Base-by-base conservation (phyloP, 2,888 invertebrate genomes). In the Escarpia spicata region DNA sequence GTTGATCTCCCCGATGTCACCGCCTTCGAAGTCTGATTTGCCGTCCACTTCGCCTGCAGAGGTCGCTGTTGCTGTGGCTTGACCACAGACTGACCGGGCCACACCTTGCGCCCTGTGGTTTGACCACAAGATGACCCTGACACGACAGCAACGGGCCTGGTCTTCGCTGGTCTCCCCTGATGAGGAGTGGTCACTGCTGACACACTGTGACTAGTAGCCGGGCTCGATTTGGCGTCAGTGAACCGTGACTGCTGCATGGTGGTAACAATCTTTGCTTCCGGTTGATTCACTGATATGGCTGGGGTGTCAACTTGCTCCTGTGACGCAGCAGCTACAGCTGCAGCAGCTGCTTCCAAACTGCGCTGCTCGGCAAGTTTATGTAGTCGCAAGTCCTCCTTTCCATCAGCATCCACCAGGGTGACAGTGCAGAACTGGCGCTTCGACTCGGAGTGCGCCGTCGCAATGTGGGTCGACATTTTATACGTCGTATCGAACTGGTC, bases 381-480 rank as follows among this genome's bases (percentile, higher is more conserved):
- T n/a, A 75, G 75, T 75, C 75, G 26, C 6, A n/a, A 6, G 75
- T 75, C 44, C 19, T 91, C 37, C 91, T 26, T 26, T 3, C 91
- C 91, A 6, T 91, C 91, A n/a, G 44, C 52, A 26, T 91, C 91
- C 37, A 91, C 58, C 44, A 91, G 52, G 12, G 91, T 91, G 45
- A 91, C 91, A 6, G 91, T 52, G 91, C 91, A 91, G 43, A 91
- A 91, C 91, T 91, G 91, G 19, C 91, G 91, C 58, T 91, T 91
- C n/a, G 58, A 52, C 58, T 91, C 91, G 58, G 44, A 45, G 91
- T 91, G 91, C 2, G 91, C 58, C 31, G 44, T 58, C 15, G 52
- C 91, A 45, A 91, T 91, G 52, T 91, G 91, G 45, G n/a, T 58
- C 37, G 91, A 91, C 91, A 91, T 91, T 58, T 91, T 91, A 58